Percentiles rank a stretch among this genome's conserved stretches.
Conservation (phyloP, 2,888 invertebrate genomes). For the Scaeva pyrastri region DNA sequence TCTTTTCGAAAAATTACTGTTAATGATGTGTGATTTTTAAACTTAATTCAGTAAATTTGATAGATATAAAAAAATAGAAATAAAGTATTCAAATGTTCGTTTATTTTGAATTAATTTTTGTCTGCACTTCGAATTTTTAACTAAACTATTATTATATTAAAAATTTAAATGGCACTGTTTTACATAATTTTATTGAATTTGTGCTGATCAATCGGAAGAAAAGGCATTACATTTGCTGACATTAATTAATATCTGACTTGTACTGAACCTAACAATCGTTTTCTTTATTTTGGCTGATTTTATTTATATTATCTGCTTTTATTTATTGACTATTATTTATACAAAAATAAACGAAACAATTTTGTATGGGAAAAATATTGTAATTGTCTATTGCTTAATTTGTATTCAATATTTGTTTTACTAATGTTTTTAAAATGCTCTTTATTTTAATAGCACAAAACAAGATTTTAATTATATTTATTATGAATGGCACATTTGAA, state of each 20-base stretch:
- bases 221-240: conserved; percentile 8
- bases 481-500: conserved; percentile 73
- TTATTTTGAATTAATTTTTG: not conserved
- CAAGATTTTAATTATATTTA: conserved; percentile 19
- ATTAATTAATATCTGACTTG: not conserved
- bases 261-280: not conserved
- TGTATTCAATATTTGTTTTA: conserved; percentile 13
- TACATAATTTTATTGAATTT: not conserved
- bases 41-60: not conserved
- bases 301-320: no score
- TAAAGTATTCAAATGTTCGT: not conserved
- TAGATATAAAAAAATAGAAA: not conserved
- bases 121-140: no score
- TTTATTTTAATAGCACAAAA: conserved; percentile 3
- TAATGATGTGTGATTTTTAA: not conserved
- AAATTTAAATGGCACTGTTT: conserved; percentile 12
- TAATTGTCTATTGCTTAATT: conserved; percentile 54
- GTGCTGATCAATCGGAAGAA: not conserved
- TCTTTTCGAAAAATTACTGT: conserved; percentile 1
- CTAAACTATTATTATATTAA: not conserved
- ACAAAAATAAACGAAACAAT: conserved; percentile 39
- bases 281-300: no score
- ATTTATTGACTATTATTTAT: conserved; percentile 30
- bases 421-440: not conserved
- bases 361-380: conserved; percentile 54